These are phyloP conservation scores for Rhyzopertha dominica DNA, from an alignment of 1,140 invertebrate species.

Conservation along the genomic window DNA sequence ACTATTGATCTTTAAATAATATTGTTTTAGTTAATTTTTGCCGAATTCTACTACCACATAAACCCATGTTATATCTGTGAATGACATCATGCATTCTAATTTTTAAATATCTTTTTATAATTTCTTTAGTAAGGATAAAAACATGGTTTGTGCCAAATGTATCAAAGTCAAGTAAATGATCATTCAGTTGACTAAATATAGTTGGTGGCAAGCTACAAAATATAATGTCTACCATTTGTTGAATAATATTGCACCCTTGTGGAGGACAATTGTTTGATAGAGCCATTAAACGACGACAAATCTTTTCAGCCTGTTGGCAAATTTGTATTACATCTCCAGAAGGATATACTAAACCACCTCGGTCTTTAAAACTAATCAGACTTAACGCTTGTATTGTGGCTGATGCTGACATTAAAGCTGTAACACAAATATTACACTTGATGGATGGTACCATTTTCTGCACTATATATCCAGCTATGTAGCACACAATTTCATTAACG, in stretches of 20 bases:
- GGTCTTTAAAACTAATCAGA: slow-evolving; percentile 1
- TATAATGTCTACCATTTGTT: neutral
- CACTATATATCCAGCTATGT: too few relatives aligned
- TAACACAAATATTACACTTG: too few relatives aligned
- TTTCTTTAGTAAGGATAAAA: slow-evolving; percentile 1
- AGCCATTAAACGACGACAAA: neutral
- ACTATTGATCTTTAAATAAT: too few relatives aligned
- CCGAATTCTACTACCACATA: slow-evolving; percentile 1
- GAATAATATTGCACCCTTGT: neutral
- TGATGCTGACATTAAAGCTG: too few relatives aligned
- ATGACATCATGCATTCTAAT: slow-evolving; percentile 2
- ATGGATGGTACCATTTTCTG: too few relatives aligned
- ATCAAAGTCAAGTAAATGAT: slow-evolving; percentile 3
- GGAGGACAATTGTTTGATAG: neutral
- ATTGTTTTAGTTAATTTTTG: slow-evolving; percentile 6
- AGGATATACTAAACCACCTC: slow-evolving; percentile 2
- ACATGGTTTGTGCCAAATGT: neutral
- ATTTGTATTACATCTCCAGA: slow-evolving; percentile 1
- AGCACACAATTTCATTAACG: too few relatives aligned
- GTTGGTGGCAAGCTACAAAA: neutral
- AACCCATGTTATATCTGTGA: neutral
- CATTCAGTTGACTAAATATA: slow-evolving; percentile 2
- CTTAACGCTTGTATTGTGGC: too few relatives aligned
- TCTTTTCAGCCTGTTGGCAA: slow-evolving; percentile 1
- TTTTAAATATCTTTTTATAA: slow-evolving; percentile 2